Percentiles rank a stretch among this genome's conserved stretches.
Evolutionary conservation across 1,140 invertebrate genomes (phyloP).

Genomic region (Chionoecetes opilio): DNA sequence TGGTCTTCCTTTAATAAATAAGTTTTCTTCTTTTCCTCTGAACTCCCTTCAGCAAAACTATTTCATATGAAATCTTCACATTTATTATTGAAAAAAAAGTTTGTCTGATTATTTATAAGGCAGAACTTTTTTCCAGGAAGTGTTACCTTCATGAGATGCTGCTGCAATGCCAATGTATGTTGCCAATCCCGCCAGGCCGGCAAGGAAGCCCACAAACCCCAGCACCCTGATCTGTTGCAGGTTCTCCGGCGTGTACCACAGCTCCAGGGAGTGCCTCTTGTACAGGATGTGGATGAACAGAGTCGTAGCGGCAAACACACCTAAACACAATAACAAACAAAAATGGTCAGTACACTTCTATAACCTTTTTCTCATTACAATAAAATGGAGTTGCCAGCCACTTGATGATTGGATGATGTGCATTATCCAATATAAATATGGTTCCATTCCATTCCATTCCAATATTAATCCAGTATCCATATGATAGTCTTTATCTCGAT

Average conservation of each 20-base stretch:
- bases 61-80: neutral
- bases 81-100: neutral
- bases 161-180: constrained; percentile 63
- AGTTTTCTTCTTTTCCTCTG: no score
- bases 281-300: constrained; percentile 72
- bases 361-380: neutral
- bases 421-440: neutral
- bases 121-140: no score
- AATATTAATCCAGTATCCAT: neutral
- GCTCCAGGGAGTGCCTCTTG: constrained; percentile 65
- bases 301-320: constrained; percentile 67
- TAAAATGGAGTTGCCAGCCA: neutral
- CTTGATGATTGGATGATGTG: neutral
- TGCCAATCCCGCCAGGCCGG: constrained; percentile 46
- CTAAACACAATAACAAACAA: constrained; percentile 44
- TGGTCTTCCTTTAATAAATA: no score
- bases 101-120: neutral
- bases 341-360: neutral
- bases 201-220: constrained; percentile 54
- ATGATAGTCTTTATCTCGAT: neutral
- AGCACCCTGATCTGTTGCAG: constrained; percentile 60
- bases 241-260: constrained; percentile 74
- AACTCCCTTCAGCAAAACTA: no score
- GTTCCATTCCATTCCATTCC: neutral
- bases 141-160: constrained; percentile 59